Base-by-base conservation (phyloP, 2,888 invertebrate species). In the Ephialtes manifestator region DNA sequence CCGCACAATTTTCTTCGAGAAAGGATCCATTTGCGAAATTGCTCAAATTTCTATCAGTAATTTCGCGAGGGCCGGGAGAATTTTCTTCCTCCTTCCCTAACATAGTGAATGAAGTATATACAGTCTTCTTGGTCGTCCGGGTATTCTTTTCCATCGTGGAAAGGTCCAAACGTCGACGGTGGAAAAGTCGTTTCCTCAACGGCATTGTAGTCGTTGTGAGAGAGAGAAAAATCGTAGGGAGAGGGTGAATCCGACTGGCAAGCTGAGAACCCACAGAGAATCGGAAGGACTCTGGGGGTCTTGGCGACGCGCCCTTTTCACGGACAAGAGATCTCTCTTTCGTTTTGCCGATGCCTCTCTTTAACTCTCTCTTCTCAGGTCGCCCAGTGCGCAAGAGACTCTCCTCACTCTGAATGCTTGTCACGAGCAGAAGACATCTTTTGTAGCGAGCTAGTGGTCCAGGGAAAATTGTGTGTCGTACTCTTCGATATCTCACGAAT, bases 31-130 rank as follows among this genome's bases (percentile, higher is more conserved):
- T 89, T 87, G 89, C 88, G 87, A 90, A 94, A 94, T 94, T 93
- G 92, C 93, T 90, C 90, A 92, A 93, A 91, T 51, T 90, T 91
- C 92, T 91, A 93, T 93, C 92, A 90, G 91, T 90, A 91, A 93
- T 92, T 93, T 82, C 24, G 58, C 46, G 74, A 70, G 65, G 78
- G 77, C n/a, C 43, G 18, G 13, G 67, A n/a, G 20, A 60, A 60
- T 7, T 46, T n/a, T 24, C 58, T 67, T 65, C 81, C 65, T 68
- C 72, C 35, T 76, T 80, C 55, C 70, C 46, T 53, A 43, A 58
- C 20, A 51, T 39, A 31, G 46, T n/a, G n/a, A 28, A 51, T 53
- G 18, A 24, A 24, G 13, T 24, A n/a, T 71, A 28, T 70, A 53
- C 31, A 58, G 15, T 43, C 51, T 60, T 24, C 28, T 60, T 71